Evolutionary conservation across 92 coral and sea anemone genomes (phyloP).

Genomic region (Siderastrea siderea): DNA sequence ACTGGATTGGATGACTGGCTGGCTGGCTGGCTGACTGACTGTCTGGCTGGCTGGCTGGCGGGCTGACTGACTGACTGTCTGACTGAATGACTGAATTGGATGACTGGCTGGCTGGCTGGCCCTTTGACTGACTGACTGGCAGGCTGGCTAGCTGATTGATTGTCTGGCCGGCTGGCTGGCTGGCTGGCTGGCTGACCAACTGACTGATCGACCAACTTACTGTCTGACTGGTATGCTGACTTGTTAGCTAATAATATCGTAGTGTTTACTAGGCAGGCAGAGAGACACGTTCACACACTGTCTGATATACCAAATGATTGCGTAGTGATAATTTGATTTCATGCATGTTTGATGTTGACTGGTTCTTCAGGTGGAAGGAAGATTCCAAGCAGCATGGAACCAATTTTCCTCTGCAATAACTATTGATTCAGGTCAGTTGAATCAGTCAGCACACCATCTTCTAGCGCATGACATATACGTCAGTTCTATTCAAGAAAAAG

Average conservation of each 20-base stretch:
- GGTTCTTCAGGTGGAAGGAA: conserved; percentile 89
- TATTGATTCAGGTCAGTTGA: conserved; percentile 79
- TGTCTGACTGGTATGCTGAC: background rate
- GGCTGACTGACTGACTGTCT: background rate
- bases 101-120: background rate
- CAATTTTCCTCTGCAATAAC: conserved; percentile 94
- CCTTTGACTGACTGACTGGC: background rate
- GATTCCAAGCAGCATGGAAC: conserved; percentile 93
- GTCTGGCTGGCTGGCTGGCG: no score
- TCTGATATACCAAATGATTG: background rate
- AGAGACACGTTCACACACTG: no score
- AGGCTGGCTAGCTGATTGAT: background rate
- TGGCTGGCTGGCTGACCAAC: background rate
- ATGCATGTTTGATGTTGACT: background rate
- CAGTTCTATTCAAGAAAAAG: no score
- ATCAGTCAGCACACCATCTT: background rate
- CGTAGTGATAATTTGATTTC: background rate
- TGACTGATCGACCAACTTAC: background rate
- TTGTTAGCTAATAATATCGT: background rate
- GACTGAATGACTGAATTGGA: background rate
- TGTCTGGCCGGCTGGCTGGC: background rate
- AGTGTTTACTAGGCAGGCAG: no score
- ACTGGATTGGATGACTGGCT: no score
- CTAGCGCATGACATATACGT: no score
- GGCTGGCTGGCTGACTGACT: no score